Percentiles rank a stretch among this genome's conserved stretches.
phyloP scores from a whole-genome alignment of 2,113 vertebrate genomes.

The Semicossyphus pulcher region DNA sequence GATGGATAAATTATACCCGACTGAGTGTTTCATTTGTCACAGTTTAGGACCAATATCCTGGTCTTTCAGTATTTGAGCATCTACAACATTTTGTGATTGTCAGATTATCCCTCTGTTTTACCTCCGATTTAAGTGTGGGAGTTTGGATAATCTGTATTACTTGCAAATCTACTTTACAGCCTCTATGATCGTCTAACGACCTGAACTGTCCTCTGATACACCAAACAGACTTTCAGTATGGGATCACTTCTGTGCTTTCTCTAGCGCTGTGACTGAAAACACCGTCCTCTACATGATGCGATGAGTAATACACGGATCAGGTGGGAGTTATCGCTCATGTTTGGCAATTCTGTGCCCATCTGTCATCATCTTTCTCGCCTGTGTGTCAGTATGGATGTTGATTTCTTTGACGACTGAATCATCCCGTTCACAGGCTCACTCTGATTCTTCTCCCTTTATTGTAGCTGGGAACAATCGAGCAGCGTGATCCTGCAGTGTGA shows the following conservation, averaged over 20 bases:
- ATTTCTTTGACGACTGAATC: slow-evolving; percentile 14
- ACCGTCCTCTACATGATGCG: neutral
- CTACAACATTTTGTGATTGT: no score
- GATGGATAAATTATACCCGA: no score
- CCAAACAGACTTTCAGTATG: neutral
- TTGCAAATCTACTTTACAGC: neutral
- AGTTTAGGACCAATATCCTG: no score
- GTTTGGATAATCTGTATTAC: neutral
- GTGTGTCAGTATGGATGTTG: slow-evolving; percentile 1
- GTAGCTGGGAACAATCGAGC: neutral
- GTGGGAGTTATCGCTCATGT: slow-evolving; percentile 26
- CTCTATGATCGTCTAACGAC: no score
- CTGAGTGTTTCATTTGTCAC: no score
- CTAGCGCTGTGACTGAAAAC: neutral
- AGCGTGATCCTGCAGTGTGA: neutral
- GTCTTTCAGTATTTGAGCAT: neutral
- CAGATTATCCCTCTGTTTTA: neutral
- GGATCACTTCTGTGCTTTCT: neutral
- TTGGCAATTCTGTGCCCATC: slow-evolving; percentile 26
- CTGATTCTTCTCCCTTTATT: neutral
- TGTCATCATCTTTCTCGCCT: slow-evolving; percentile 28
- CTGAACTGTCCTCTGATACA: neutral
- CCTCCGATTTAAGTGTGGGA: neutral
- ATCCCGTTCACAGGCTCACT: neutral
- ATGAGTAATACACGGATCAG: slow-evolving; percentile 16